These are phyloP conservation scores for Nycticorax nycticorax DNA, from an alignment of 2,113 vertebrate genomes.

Conservation along the genomic window DNA sequence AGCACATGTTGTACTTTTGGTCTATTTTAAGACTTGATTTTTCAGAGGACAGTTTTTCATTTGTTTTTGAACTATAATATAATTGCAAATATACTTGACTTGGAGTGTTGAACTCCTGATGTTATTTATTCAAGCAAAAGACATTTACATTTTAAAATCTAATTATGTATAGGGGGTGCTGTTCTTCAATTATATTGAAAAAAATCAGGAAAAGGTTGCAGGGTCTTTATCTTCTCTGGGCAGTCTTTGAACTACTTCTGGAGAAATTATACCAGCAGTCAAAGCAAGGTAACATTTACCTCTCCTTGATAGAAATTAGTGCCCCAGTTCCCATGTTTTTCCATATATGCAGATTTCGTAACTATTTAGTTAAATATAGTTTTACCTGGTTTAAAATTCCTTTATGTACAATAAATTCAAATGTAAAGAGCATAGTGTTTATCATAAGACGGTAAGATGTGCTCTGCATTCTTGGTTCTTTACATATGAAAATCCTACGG, in stretches of 20 bases:
- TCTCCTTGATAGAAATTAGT: not conserved
- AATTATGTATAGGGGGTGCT: not conserved
- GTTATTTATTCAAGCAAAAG: conserved; percentile 21
- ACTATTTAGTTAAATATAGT: not conserved
- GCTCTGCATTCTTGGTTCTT: not conserved
- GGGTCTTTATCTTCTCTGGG: not conserved
- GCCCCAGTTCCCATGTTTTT: not conserved
- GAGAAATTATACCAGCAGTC: not conserved
- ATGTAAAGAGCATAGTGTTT: not conserved
- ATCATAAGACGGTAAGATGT: not conserved
- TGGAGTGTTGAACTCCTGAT: not conserved
- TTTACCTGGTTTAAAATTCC: not conserved
- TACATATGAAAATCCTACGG: not conserved
- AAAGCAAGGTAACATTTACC: not conserved
- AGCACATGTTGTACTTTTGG: not conserved
- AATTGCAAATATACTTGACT: not conserved
- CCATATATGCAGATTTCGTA: not conserved
- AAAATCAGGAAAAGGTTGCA: not conserved
- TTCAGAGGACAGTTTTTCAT: not conserved
- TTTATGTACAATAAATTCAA: not conserved
- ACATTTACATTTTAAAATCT: conserved; percentile 3
- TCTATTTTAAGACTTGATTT: conserved; percentile 30
- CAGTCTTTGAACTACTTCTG: not conserved
- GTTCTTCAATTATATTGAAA: not conserved
- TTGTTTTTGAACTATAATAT: not conserved